Conservation (phyloP, 2,797 vertebrate genomes). For the Phrynocephalus guinanensis region DNA sequence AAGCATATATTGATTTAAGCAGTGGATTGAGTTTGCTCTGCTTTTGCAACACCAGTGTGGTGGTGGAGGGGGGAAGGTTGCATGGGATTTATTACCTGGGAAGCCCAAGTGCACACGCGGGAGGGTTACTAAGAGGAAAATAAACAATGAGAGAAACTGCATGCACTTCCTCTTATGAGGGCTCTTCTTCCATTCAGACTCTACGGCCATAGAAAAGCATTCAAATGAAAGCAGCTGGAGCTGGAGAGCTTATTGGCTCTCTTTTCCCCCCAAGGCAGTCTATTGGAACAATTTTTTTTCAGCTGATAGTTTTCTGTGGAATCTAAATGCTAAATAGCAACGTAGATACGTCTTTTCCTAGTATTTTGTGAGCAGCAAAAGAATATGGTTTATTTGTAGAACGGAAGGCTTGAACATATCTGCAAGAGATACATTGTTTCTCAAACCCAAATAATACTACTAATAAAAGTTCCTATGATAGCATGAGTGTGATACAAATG, state of each 20-base stretch:
- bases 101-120: conserved; percentile 8
- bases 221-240: background rate
- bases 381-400: background rate
- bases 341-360: background rate
- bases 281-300: background rate
- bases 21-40: conserved; percentile 47
- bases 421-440: conserved; percentile 7
- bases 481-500: conserved; percentile 6
- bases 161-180: background rate
- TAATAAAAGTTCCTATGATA: conserved; percentile 1
- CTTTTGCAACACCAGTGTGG: conserved; percentile 14
- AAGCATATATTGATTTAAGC: conserved; percentile 51
- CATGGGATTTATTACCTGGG: conserved; percentile 63
- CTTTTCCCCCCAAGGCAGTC: background rate
- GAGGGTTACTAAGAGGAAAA: conserved; percentile 49
- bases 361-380: background rate
- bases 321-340: background rate
- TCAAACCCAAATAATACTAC: background rate
- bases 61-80: conserved; percentile 39
- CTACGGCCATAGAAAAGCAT: background rate
- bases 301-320: background rate
- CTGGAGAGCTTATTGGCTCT: background rate
- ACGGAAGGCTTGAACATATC: background rate
- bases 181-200: background rate
- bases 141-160: conserved; percentile 6